Evolutionary conservation across 2,113 vertebrate genomes (phyloP).

Genomic region (Chitala chitala): DNA sequence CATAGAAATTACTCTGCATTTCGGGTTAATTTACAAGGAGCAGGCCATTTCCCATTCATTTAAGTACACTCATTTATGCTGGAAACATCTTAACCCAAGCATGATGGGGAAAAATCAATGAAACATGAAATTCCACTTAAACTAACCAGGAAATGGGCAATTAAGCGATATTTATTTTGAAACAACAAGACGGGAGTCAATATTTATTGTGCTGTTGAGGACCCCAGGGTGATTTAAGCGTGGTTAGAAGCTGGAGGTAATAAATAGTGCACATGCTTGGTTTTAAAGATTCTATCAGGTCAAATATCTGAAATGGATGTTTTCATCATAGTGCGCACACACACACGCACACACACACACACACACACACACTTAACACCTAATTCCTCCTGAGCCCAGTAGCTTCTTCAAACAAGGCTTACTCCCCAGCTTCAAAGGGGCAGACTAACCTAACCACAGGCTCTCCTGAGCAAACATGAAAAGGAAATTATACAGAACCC

Average conservation of each 20-base stretch:
- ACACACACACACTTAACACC: neutral
- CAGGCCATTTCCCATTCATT: slow-evolving; percentile 1
- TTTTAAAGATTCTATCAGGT: slow-evolving; percentile 3
- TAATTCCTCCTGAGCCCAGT: neutral
- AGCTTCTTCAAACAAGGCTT: neutral
- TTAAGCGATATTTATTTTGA: slow-evolving; percentile 2
- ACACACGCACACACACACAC: neutral
- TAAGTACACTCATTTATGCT: neutral
- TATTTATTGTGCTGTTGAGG: neutral
- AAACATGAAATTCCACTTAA: slow-evolving; percentile 10
- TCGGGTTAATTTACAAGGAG: neutral
- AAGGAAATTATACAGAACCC: slow-evolving; percentile 30
- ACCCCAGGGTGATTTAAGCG: neutral
- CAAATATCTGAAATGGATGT: neutral
- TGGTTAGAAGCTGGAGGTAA: neutral
- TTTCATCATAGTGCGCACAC: neutral
- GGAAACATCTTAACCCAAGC: neutral
- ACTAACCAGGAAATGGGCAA: neutral
- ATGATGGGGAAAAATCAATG: neutral
- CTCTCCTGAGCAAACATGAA: neutral
- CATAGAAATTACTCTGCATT: neutral
- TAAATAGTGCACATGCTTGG: neutral
- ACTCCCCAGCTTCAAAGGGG: neutral
- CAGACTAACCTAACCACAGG: neutral
- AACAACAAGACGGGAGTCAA: neutral